Evolutionary conservation across 2,113 vertebrate species (phyloP), one percentile per base, ranked within the genome.

Genomic region (Gnathonemus longibarbis): DNA sequence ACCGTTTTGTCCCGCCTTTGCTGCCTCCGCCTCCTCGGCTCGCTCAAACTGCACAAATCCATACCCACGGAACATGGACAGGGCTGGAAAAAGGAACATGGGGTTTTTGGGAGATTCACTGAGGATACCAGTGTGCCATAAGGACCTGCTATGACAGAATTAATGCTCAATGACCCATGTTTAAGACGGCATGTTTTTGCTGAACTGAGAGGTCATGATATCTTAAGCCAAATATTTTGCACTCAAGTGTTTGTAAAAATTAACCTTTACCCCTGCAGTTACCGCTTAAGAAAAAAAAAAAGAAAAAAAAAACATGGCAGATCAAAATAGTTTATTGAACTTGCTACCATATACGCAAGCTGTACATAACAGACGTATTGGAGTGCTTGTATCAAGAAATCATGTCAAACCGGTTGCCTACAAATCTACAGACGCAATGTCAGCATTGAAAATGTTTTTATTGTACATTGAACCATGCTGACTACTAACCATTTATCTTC

Each of bases 31-130:
- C 90, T 98, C 97, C 93, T 97, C 97, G 92, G 96, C 89, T 90
- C 95, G 96, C 90, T 97, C 97, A 97, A 96, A 98, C 94, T 97
- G 96, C 95, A 98, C 96, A 96, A 97, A 97, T 96, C 97, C 97
- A 94, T 95, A 96, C 92, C 96, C 96, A 95, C 95, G 96, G 96
- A 97, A 97, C 96, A 97, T 95, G 96, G 96, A 95, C 92, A 97
- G 93, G 93, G 96, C 97, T 97, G 96, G 90, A 97, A 97, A 94
- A 94, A 96, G 95, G 93, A 97, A 96, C 89, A 97, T 24, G 88
- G 17, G 35, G 80, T 93, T 96, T 92, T 90, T 93, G 90, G 89
- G 91, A 91, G 89, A 27, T 84, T 21, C 88, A 89, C 91, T 90
- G 90, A 48, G 91, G 91, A 39, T 83, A 91, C 90, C 89, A 35